A percentile compares a stretch with the other conserved stretches of the same genome.
Evolutionary conservation across 2,113 vertebrate genomes (phyloP).

Genomic region (Limanda limanda): DNA sequence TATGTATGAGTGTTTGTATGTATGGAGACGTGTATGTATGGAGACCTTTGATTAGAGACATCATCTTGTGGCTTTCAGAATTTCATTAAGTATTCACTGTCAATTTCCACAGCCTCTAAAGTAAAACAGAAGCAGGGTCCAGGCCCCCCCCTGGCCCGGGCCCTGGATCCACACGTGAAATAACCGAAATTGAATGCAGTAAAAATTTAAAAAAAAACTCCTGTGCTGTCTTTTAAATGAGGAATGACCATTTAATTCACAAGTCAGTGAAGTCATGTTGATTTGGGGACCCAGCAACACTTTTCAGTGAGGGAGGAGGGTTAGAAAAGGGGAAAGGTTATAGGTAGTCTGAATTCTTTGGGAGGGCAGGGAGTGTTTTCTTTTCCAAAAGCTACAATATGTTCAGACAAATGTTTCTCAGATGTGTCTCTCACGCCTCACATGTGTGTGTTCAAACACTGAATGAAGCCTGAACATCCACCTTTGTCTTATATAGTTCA

Average conservation of each 20-base stretch:
- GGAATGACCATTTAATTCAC: neutral
- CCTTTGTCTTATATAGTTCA: neutral
- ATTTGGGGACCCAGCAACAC: neutral
- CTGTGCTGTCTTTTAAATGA: neutral
- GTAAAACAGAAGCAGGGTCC: neutral
- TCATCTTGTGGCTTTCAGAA: neutral
- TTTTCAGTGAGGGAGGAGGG: neutral
- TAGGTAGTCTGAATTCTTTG: neutral
- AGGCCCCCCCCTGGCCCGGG: no score
- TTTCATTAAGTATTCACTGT: neutral
- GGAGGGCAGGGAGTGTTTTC: neutral
- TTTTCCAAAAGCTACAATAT: neutral
- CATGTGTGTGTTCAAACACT: neutral
- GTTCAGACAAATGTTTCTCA: neutral
- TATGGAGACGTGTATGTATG: neutral
- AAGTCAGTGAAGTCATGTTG: neutral
- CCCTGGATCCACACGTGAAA: neutral
- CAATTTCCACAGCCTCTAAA: neutral
- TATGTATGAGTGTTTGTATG: conserved; percentile 4
- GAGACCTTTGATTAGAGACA: neutral
- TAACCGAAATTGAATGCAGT: neutral
- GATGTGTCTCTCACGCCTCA: neutral
- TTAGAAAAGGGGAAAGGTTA: neutral
- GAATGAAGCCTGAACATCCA: neutral
- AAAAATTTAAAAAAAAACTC: neutral